phyloP scores from a whole-genome alignment of 2,113 vertebrate genomes.

The Haemorhous mexicanus region DNA sequence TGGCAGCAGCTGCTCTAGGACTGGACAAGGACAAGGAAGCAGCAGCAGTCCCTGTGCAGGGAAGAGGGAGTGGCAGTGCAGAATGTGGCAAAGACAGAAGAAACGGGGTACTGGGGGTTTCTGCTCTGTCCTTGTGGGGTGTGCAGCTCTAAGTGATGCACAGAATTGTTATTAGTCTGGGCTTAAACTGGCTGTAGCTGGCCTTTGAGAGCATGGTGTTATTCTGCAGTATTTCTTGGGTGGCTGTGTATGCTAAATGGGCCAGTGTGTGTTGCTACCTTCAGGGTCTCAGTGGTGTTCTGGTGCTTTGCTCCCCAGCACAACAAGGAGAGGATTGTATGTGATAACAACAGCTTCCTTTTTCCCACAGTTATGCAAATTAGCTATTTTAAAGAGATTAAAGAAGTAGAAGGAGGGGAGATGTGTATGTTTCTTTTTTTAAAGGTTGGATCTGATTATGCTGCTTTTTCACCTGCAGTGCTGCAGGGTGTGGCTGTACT shows the following conservation, averaged over 20 bases:
- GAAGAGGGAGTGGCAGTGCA: not conserved
- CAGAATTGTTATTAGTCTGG: not conserved
- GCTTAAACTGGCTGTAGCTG: not conserved
- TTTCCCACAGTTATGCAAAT: conserved; percentile 56
- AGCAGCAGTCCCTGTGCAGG: not conserved
- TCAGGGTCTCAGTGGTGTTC: not conserved
- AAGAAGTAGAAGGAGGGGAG: not conserved
- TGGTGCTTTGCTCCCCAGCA: not conserved
- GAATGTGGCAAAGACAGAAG: not conserved
- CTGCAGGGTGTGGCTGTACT: conserved; percentile 25
- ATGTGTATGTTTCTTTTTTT: not conserved
- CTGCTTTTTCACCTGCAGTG: not conserved
- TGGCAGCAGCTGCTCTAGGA: not conserved
- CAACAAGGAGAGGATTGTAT: not conserved
- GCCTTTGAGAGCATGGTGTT: not conserved
- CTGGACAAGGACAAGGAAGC: not conserved
- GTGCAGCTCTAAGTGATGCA: not conserved
- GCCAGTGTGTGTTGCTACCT: not conserved
- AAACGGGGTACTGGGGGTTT: not conserved
- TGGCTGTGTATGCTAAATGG: not conserved
- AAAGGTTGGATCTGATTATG: not conserved
- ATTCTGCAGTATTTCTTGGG: not conserved
- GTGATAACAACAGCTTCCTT: conserved; percentile 39
- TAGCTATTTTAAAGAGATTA: conserved; percentile 17
- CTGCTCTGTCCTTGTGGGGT: not conserved